Evolutionary conservation across 37 sponge, comb jelly and placozoan genomes (phyloP), one percentile per base, ranked within the genome.

Genomic region (Spongilla lacustris): DNA sequence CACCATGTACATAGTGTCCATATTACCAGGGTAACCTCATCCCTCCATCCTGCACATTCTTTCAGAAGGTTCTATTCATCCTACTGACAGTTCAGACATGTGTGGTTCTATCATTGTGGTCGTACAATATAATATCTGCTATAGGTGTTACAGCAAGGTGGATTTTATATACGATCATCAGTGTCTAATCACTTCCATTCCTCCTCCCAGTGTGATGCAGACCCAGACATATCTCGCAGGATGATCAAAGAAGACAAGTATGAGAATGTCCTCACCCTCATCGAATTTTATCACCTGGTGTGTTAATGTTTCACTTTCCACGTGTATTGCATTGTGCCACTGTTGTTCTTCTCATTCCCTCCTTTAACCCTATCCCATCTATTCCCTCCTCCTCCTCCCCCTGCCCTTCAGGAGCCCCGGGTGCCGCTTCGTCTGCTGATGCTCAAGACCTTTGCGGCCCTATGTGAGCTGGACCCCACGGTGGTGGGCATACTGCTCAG

Each of bases 271-370:
- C 78, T 86, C 24, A 84, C 85, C 24, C 89, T 95, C 70, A 83
- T 92, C 36, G 73, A 32, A 22, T 95, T 89, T 80, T 95, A 95
- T 74, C 93, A 95, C 68, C 89, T 95, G 89, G 94, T 94, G 36
- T 50, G 89, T 50, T n/a, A n/a, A n/a, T n/a, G n/a, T n/a, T n/a
- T n/a, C n/a, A 14, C n/a, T n/a, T 58, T 17, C 19, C 19, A 58
- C 1, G 19, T 14, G 19, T 17, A 17, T 58, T 2, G 71, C 50
- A 22, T 35, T 71, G 69, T 28, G 33, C 4, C n/a, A n/a, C 6
- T 11, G 6, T 78, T 4, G 50, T 33, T 28, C 66, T 11, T 79
- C 50, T 10, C 50, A 58, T 13, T 79, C 50, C 5, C 28, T 79
- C 46, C 4, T 46, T 46, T 46, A 4, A 46, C 46, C 46, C 46